These are phyloP conservation scores for Athene noctua DNA, from an alignment of 2,113 vertebrate species.

Conservation along the genomic window DNA sequence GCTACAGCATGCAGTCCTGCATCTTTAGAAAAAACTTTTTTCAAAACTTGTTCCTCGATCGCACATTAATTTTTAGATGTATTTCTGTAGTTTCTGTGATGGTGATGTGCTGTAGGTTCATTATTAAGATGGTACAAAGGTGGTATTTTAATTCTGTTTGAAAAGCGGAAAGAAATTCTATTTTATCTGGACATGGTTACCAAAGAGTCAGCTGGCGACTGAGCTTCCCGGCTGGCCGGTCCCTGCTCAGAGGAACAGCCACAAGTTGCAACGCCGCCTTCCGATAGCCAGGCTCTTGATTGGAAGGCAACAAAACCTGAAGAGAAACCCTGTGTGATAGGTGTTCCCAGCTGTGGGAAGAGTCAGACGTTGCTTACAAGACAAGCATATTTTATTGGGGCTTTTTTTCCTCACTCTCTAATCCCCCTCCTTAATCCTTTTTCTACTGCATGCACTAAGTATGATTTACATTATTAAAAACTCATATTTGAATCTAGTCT, in stretches of 20 bases:
- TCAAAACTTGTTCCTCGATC: rapidly evolving
- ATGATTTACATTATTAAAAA: neutral
- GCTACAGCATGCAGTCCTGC: neutral
- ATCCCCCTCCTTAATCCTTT: too few species aligned
- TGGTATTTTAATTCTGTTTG: neutral
- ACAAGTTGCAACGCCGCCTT: rapidly evolving
- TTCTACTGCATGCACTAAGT: neutral
- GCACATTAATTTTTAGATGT: rapidly evolving
- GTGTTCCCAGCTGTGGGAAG: neutral
- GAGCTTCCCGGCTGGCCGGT: neutral
- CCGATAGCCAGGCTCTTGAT: neutral
- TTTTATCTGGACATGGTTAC: neutral
- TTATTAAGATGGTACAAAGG: neutral
- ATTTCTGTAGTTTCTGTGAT: neutral
- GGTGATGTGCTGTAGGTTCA: neutral
- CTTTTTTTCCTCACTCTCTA: rapidly evolving
- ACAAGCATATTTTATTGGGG: neutral
- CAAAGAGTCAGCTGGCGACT: neutral
- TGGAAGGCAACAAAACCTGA: neutral
- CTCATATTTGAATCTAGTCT: neutral
- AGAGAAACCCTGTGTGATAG: neutral
- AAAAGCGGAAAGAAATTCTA: neutral
- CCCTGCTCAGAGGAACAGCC: neutral
- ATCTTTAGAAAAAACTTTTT: neutral
- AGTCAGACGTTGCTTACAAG: neutral